These are phyloP conservation scores for Cryptophagus acutangulus DNA, from an alignment of 2,888 invertebrate genomes.

Conservation along the genomic window DNA sequence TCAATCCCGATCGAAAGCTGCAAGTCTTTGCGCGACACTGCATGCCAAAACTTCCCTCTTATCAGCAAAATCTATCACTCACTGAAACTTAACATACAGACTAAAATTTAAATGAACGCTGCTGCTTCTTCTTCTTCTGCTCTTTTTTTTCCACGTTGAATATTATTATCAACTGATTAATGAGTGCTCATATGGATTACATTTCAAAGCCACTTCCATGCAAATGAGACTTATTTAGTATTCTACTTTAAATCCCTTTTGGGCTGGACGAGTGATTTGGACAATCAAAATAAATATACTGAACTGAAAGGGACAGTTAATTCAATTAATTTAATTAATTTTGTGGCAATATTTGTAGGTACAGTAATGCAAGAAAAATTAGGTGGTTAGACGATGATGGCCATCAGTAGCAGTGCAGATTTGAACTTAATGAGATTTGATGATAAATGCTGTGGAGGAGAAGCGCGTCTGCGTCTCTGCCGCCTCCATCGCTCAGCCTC, in stretches of 20 bases:
- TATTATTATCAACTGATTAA: slow-evolving; percentile 23
- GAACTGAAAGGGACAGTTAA: too few relatives aligned
- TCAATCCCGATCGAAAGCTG: slow-evolving; percentile 27
- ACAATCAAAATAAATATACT: too few relatives aligned
- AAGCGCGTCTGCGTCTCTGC: slow-evolving; percentile 47
- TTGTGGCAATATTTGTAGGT: too few relatives aligned
- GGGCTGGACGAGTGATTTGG: slow-evolving; percentile 3
- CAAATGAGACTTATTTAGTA: slow-evolving; percentile 8
- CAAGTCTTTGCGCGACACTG: slow-evolving; percentile 18
- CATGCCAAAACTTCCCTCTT: slow-evolving; percentile 20
- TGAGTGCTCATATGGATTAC: slow-evolving; percentile 11
- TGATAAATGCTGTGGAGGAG: slow-evolving; percentile 50
- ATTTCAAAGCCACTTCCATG: slow-evolving; percentile 7
- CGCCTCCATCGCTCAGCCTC: slow-evolving; percentile 39
- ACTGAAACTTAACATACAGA: slow-evolving; percentile 15
- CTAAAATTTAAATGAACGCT: slow-evolving; percentile 6
- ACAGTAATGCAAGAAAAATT: too few relatives aligned
- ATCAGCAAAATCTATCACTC: slow-evolving; percentile 29
- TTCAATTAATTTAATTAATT: too few relatives aligned
- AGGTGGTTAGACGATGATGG: too few relatives aligned
- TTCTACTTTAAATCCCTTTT: slow-evolving; percentile 8
- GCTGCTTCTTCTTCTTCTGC: slow-evolving; percentile 8
- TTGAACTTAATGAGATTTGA: slow-evolving; percentile 51
- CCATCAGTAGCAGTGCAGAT: too few relatives aligned
- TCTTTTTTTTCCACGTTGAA: slow-evolving; percentile 16